Percentiles rank a stretch among this genome's conserved stretches.
These are phyloP conservation scores for Diarsia brunnea DNA, from an alignment of 2,888 invertebrate genomes.

Conservation along the genomic window DNA sequence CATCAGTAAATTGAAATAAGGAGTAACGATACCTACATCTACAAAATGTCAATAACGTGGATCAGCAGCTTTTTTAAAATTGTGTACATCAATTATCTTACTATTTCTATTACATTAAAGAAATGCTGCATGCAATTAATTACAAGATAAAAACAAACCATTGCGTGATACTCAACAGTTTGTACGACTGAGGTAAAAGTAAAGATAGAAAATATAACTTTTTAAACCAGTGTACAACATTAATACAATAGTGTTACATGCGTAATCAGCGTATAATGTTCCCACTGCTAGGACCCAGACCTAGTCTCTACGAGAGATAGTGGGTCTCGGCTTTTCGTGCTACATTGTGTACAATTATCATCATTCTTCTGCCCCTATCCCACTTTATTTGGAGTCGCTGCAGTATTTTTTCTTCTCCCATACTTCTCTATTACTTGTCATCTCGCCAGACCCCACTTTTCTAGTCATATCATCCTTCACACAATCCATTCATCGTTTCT, in stretches of 20 bases:
- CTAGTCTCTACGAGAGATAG: background rate
- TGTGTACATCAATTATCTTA: slow-evolving; percentile 6
- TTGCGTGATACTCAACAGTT: slow-evolving; percentile 31
- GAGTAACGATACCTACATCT: no score
- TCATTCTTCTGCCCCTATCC: background rate
- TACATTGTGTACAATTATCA: no score
- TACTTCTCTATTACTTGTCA: background rate
- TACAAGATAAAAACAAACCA: slow-evolving; percentile 20
- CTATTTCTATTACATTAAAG: background rate
- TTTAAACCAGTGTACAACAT: background rate
- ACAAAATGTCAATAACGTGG: no score
- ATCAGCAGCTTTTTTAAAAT: background rate
- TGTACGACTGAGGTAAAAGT: background rate
- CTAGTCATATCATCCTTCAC: background rate
- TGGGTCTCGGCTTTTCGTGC: background rate
- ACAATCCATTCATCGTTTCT: background rate
- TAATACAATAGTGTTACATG: background rate
- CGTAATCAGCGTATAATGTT: background rate
- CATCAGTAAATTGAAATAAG: no score
- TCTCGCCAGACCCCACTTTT: background rate
- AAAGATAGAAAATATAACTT: slow-evolving; percentile 13
- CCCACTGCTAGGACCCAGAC: background rate
- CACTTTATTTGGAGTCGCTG: background rate
- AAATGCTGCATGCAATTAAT: slow-evolving; percentile 12
- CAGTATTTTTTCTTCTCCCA: background rate